These are phyloP conservation scores for Mus spicilegus DNA, from an alignment of 2,113 vertebrate genomes.

Conservation along the genomic window DNA sequence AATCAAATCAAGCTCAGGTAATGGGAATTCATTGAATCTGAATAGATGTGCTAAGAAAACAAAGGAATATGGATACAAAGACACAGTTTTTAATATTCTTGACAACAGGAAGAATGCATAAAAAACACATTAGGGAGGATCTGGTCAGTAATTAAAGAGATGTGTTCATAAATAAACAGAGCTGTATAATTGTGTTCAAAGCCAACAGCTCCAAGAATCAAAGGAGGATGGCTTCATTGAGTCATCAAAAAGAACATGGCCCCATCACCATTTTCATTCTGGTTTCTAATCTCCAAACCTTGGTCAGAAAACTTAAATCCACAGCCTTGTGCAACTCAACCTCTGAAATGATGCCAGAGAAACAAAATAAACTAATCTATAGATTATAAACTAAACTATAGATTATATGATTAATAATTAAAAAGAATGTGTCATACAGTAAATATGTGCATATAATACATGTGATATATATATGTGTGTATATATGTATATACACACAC, in stretches of 20 bases:
- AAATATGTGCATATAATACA: too few species aligned
- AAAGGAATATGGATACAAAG: background rate
- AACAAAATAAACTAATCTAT: background rate
- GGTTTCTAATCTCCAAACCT: background rate
- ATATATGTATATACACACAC: too few species aligned
- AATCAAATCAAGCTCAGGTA: slow-evolving; percentile 4
- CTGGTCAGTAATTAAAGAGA: background rate
- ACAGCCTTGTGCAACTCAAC: background rate
- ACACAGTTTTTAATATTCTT: background rate
- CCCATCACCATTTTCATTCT: background rate
- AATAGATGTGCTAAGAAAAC: background rate
- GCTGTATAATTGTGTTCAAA: background rate
- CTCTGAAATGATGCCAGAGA: background rate
- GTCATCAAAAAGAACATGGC: background rate
- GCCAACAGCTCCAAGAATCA: background rate
- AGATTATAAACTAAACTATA: too few species aligned
- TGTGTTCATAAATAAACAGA: background rate
- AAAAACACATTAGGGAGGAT: background rate
- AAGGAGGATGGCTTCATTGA: background rate
- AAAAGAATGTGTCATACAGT: too few species aligned
- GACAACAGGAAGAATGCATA: background rate
- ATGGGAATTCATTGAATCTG: background rate
- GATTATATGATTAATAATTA: too few species aligned
- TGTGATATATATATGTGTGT: too few species aligned
- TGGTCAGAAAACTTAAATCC: background rate